Conservation (phyloP, 1,140 invertebrate genomes). For the Cydia splendana region DNA sequence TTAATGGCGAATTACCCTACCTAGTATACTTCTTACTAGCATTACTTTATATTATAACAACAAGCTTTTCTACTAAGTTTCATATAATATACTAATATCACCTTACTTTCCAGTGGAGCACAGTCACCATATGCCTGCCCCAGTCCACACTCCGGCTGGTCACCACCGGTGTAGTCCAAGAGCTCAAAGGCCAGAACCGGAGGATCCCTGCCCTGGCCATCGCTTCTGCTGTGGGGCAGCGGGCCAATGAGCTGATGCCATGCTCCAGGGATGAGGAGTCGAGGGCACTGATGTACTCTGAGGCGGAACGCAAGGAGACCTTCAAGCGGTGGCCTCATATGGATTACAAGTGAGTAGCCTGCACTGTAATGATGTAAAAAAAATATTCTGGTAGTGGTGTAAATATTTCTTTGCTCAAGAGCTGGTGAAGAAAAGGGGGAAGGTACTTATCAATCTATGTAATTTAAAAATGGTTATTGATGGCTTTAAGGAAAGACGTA, state of each 20-base stretch:
- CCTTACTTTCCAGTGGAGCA: constrained; percentile 89
- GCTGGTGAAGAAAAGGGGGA: no score
- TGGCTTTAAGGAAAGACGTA: no score
- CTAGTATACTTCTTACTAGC: no score
- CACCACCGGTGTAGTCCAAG: constrained; percentile 87
- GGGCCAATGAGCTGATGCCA: constrained; percentile 87
- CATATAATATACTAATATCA: background rate
- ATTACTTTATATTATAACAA: background rate
- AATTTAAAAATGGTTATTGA: no score
- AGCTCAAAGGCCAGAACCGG: constrained; percentile 90
- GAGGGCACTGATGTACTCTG: constrained; percentile 92
- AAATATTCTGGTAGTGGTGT: no score
- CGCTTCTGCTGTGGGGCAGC: constrained; percentile 92
- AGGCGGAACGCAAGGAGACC: constrained; percentile 92
- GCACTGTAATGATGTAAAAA: background rate
- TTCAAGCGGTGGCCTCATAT: constrained; percentile 97
- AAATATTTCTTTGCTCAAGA: no score
- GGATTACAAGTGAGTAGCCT: constrained; percentile 92
- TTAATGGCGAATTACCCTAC: no score
- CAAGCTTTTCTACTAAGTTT: background rate
- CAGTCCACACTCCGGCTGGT: constrained; percentile 89
- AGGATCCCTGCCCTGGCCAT: constrained; percentile 92
- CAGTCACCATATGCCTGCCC: constrained; percentile 90
- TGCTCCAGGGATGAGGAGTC: constrained; percentile 81
- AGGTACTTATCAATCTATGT: no score